Percentiles rank a stretch among this genome's conserved stretches.
phyloP scores from a whole-genome alignment of 2,113 vertebrate species.

The Tragulus kanchil region DNA sequence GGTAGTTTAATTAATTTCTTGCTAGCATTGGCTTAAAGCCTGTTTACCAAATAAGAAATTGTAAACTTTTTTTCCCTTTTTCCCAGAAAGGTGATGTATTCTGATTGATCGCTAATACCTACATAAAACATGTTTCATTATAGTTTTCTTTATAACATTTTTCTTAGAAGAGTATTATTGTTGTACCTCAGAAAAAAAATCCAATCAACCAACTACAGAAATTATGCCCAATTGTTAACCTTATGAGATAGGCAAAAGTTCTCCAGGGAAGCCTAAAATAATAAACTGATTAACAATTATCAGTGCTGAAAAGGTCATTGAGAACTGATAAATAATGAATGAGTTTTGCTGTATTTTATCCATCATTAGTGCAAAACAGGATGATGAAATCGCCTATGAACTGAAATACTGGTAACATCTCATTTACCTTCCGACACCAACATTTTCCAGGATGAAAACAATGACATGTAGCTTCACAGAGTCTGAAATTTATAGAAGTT shows the following conservation, averaged over 20 bases:
- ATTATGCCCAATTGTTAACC: constrained; percentile 80
- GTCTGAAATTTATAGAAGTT: constrained; percentile 73
- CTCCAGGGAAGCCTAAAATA: constrained; percentile 84
- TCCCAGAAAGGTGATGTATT: constrained; percentile 75
- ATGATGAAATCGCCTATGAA: constrained; percentile 80
- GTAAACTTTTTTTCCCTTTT: constrained; percentile 71
- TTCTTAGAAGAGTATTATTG: constrained; percentile 73
- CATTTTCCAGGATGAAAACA: constrained; percentile 66
- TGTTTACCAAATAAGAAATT: constrained; percentile 81
- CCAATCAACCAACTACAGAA: constrained; percentile 84
- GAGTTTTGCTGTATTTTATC: constrained; percentile 83
- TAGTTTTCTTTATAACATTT: constrained; percentile 75
- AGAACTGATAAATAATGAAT: constrained; percentile 79
- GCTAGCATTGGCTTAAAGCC: constrained; percentile 81
- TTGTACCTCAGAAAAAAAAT: constrained; percentile 83
- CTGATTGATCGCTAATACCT: constrained; percentile 51
- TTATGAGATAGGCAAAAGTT: constrained; percentile 82
- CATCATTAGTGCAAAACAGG: constrained; percentile 84
- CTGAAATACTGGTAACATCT: constrained; percentile 73
- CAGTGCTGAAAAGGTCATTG: constrained; percentile 84
- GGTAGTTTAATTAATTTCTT: constrained; percentile 78
- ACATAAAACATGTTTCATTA: constrained; percentile 75
- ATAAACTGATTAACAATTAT: constrained; percentile 82
- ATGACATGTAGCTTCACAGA: constrained; percentile 73
- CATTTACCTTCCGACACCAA: constrained; percentile 76